These are phyloP conservation scores for Clarias pachynema DNA, from an alignment of 2,797 vertebrate species.

Conservation along the genomic window DNA sequence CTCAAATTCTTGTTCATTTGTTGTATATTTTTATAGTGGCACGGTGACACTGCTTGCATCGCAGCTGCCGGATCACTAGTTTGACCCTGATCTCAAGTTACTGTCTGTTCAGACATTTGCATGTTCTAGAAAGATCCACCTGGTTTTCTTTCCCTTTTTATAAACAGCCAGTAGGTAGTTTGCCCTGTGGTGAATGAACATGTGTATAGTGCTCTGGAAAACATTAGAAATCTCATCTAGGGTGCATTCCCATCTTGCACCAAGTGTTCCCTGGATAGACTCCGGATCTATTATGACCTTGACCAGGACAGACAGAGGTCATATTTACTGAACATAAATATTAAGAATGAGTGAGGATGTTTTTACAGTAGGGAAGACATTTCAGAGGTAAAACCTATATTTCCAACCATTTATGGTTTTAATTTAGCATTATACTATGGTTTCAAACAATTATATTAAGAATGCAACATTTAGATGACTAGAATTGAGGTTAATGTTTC, in stretches of 20 bases:
- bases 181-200: too few species aligned
- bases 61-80: background rate
- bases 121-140: background rate
- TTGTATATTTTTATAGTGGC: background rate
- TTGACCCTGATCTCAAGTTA: background rate
- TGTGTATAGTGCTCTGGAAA: background rate
- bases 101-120: background rate
- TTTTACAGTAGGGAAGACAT: background rate
- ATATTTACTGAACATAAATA: background rate
- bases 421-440: background rate
- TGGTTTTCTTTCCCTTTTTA: background rate
- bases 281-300: background rate
- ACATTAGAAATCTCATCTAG: background rate
- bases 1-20: background rate
- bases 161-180: too few species aligned
- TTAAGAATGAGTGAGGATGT: background rate
- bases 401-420: background rate
- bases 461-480: background rate
- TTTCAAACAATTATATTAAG: background rate
- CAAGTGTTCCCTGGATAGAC: background rate
- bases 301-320: background rate
- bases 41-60: background rate
- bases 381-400: background rate
- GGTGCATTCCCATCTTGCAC: background rate
- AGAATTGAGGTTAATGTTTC: background rate